Conservation (phyloP, 2,113 vertebrate species). For the Petaurus breviceps region DNA sequence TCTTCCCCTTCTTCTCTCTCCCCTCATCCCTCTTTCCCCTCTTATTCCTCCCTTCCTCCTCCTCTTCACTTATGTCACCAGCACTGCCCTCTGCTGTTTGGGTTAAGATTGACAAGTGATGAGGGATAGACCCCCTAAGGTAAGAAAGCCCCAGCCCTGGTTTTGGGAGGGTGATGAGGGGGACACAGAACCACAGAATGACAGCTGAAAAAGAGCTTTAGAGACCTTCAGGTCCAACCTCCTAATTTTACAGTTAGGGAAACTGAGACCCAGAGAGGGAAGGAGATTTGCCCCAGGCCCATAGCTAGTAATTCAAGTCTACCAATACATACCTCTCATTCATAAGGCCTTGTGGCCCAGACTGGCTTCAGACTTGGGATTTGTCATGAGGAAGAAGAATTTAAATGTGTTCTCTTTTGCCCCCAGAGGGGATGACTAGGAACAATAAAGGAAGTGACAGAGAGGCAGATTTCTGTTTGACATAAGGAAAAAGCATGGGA, state of each 20-base stretch:
- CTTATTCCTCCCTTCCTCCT: too few species aligned
- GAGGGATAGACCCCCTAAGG: not conserved
- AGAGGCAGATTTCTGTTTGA: not conserved
- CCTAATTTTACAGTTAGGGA: not conserved
- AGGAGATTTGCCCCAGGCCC: not conserved
- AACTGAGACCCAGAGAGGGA: not conserved
- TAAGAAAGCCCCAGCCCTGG: not conserved
- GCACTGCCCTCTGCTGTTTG: not conserved
- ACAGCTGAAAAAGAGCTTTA: not conserved
- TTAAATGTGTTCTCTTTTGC: not conserved
- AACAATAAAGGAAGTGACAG: not conserved
- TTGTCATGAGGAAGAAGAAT: not conserved
- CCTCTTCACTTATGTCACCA: not conserved
- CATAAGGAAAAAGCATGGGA: not conserved
- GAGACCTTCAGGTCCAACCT: not conserved
- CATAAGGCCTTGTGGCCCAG: not conserved
- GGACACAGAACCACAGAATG: not conserved
- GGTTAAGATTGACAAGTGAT: not conserved
- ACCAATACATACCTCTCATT: too few species aligned
- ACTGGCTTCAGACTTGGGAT: not conserved
- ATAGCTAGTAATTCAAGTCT: not conserved
- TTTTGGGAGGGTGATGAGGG: not conserved
- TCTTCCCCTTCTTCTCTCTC: too few species aligned
- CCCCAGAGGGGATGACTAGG: not conserved
- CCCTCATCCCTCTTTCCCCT: not conserved